Percentiles rank a stretch among this genome's conserved stretches.
phyloP scores from a whole-genome alignment of 1,140 invertebrate species.

The Nixonia krombeini region DNA sequence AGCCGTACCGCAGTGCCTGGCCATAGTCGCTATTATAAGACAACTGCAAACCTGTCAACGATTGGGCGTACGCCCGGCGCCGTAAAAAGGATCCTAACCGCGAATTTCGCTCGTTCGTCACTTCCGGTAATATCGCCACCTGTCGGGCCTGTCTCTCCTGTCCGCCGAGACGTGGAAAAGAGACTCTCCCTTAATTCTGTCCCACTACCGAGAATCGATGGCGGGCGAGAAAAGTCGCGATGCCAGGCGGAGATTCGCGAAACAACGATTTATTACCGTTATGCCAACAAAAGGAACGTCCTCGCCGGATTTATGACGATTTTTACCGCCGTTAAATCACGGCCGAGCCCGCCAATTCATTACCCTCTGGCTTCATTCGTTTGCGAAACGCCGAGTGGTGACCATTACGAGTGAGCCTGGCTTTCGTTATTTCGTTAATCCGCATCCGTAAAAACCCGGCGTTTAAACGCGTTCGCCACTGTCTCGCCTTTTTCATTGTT shows the following conservation, averaged over 20 bases:
- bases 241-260: slow-evolving; percentile 36
- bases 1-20: slow-evolving; percentile 27
- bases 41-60: slow-evolving; percentile 69
- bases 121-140: slow-evolving; percentile 47
- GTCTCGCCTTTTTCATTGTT: slow-evolving; percentile 10
- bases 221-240: slow-evolving; percentile 29
- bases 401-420: too few species aligned
- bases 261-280: slow-evolving; percentile 39
- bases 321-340: slow-evolving; percentile 41
- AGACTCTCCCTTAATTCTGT: slow-evolving; percentile 26
- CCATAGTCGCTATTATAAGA: slow-evolving; percentile 66
- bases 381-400: background rate
- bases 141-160: slow-evolving; percentile 35
- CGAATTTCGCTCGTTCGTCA: slow-evolving; percentile 49
- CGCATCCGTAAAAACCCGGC: slow-evolving; percentile 12
- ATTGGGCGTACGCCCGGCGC: slow-evolving; percentile 28
- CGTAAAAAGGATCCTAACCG: slow-evolving; percentile 39
- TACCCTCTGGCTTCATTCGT: slow-evolving; percentile 26
- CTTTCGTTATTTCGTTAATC: slow-evolving; percentile 35
- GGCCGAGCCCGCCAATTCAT: slow-evolving; percentile 29
- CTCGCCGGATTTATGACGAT: slow-evolving; percentile 38
- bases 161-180: slow-evolving; percentile 7
- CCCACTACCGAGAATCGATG: slow-evolving; percentile 34
- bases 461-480: slow-evolving; percentile 26
- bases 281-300: slow-evolving; percentile 44